phyloP scores from a whole-genome alignment of 1,140 invertebrate species.

The Bombus picipes region DNA sequence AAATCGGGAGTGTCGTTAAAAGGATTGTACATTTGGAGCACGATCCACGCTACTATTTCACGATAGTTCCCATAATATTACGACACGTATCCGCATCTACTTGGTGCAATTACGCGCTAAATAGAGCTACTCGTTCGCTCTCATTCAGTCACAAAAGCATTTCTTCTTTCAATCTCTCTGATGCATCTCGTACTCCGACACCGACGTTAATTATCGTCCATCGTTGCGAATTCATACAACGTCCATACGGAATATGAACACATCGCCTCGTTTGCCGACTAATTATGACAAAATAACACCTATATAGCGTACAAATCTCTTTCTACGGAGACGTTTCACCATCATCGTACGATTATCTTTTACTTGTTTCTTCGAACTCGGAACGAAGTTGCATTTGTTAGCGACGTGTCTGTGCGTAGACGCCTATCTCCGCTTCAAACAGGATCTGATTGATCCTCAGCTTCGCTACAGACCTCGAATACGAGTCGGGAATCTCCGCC shows the following conservation, averaged over 20 bases:
- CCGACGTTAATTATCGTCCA: background rate
- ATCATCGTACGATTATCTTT: background rate
- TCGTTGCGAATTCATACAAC: background rate
- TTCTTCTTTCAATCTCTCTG: background rate
- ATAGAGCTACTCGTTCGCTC: background rate
- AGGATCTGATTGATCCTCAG: conserved; percentile 73
- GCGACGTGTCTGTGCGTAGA: conserved; percentile 69
- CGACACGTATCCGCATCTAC: background rate
- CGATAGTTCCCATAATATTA: conserved; percentile 4
- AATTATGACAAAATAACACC: conserved; percentile 4
- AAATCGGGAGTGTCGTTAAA: conserved; percentile 21
- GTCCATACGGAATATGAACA: background rate
- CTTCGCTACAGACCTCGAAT: conserved; percentile 74
- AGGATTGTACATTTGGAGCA: background rate
- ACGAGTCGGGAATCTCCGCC: conserved; percentile 72
- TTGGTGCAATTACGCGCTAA: background rate
- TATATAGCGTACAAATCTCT: too few species aligned
- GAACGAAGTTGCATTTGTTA: conserved; percentile 51
- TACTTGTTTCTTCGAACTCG: background rate
- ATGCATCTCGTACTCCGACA: background rate
- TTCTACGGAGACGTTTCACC: background rate
- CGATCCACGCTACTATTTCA: background rate
- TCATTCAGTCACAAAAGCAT: background rate
- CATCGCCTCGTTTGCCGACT: background rate
- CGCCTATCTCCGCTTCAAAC: conserved; percentile 73